A percentile compares a stretch with the other conserved stretches of the same genome.
These are phyloP conservation scores for Acomys russatus DNA, from an alignment of 2,797 vertebrate genomes.

Conservation along the genomic window DNA sequence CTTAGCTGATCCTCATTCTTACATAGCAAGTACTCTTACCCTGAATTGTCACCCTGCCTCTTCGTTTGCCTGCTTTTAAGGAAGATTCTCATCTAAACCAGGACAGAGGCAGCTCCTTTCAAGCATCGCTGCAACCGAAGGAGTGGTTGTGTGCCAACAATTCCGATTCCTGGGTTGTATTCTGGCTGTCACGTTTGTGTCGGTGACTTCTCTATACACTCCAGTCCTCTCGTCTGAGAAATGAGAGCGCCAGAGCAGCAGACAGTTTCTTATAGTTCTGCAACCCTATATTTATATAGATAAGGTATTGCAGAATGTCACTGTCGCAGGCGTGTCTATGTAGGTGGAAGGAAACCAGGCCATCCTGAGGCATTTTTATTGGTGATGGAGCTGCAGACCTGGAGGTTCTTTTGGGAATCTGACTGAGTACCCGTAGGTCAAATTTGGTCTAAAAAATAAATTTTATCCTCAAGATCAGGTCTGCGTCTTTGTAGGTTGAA, in stretches of 20 bases:
- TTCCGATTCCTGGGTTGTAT: neutral
- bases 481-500: constrained; percentile 54
- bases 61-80: neutral
- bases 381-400: neutral
- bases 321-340: constrained; percentile 23
- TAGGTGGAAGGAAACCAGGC: constrained; percentile 61
- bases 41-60: neutral
- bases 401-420: constrained; percentile 52
- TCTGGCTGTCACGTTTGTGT: constrained; percentile 38
- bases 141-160: neutral
- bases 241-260: neutral
- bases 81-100: constrained; percentile 21
- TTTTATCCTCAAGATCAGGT: constrained; percentile 55
- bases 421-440: constrained; percentile 33
- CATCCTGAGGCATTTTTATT: constrained; percentile 64
- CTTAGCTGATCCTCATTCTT: neutral
- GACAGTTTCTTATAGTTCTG: constrained; percentile 47
- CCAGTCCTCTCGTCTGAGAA: constrained; percentile 56
- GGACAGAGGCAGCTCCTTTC: neutral
- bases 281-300: constrained; percentile 48
- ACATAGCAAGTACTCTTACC: neutral
- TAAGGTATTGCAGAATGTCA: constrained; percentile 42
- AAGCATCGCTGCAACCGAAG: neutral
- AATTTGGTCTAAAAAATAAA: constrained; percentile 62
- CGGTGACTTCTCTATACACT: constrained; percentile 32